phyloP scores from a whole-genome alignment of 2,888 invertebrate genomes.

The Eristalis tenax region DNA sequence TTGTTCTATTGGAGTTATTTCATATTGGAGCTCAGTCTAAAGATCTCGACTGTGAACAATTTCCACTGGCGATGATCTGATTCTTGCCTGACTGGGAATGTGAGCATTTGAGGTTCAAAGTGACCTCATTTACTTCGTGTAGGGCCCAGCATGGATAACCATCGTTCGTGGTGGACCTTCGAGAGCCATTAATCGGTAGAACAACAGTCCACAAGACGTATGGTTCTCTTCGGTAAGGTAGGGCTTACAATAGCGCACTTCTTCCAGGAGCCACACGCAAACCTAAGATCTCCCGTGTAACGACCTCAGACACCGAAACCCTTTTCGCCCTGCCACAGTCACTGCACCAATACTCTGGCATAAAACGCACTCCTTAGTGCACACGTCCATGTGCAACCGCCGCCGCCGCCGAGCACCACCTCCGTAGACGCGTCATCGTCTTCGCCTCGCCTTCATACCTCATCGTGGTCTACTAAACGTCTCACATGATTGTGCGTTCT shows the following conservation, averaged over 20 bases:
- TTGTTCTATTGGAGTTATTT: too few species aligned
- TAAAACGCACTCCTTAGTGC: slow-evolving; percentile 21
- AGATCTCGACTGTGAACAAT: too few species aligned
- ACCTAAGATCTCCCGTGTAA: slow-evolving; percentile 34
- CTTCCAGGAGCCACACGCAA: not conserved
- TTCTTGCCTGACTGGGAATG: too few species aligned
- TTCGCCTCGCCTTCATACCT: not conserved
- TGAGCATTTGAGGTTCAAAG: too few species aligned
- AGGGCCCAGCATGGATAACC: too few species aligned
- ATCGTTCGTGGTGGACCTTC: too few species aligned
- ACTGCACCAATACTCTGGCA: slow-evolving; percentile 23
- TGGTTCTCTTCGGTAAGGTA: too few species aligned
- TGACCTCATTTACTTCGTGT: too few species aligned
- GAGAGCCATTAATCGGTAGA: too few species aligned
- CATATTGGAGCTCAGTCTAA: too few species aligned
- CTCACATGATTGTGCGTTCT: slow-evolving; percentile 53
- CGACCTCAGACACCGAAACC: not conserved
- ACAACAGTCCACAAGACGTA: too few species aligned
- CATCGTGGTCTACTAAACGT: slow-evolving; percentile 54
- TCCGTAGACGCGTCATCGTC: not conserved
- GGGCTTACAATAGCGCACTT: not conserved
- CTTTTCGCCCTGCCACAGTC: slow-evolving; percentile 12
- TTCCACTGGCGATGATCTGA: too few species aligned
- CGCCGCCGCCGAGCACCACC: not conserved
- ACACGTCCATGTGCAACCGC: not conserved